phyloP scores from a whole-genome alignment of 1,140 invertebrate species.

The Lordiphosa clarofinis region DNA sequence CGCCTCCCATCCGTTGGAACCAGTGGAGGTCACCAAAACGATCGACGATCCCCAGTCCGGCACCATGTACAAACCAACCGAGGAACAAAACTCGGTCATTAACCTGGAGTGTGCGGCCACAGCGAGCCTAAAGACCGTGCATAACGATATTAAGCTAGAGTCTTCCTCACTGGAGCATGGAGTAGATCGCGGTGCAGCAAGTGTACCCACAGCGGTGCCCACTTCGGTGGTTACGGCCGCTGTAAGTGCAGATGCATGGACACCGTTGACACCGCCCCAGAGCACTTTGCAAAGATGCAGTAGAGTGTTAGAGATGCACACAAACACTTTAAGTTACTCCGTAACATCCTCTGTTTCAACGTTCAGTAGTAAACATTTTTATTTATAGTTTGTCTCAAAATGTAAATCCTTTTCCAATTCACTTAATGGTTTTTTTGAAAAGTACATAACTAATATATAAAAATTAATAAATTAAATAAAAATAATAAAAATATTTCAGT shows the following conservation, averaged over 20 bases:
- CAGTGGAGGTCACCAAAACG: slow-evolving; percentile 68
- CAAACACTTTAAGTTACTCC: slow-evolving; percentile 14
- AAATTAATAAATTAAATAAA: too few species aligned
- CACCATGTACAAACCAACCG: slow-evolving; percentile 58
- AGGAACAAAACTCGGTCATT: slow-evolving; percentile 69
- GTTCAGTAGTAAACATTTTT: too few species aligned
- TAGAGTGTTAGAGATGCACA: slow-evolving; percentile 1
- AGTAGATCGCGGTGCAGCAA: slow-evolving; percentile 30
- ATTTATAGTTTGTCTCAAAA: too few species aligned
- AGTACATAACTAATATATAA: too few species aligned
- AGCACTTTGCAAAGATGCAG: slow-evolving; percentile 30
- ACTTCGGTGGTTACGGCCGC: slow-evolving; percentile 52
- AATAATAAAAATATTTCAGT: too few species aligned
- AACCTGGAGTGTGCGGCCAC: slow-evolving; percentile 65
- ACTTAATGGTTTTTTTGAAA: too few species aligned
- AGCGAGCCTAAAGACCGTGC: slow-evolving; percentile 24
- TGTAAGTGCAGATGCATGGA: slow-evolving; percentile 63
- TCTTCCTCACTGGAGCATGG: slow-evolving; percentile 36
- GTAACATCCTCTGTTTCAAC: too few species aligned
- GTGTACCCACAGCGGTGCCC: slow-evolving; percentile 31
- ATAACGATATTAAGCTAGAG: slow-evolving; percentile 64
- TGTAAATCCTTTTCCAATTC: too few species aligned
- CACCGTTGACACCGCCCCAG: slow-evolving; percentile 75
- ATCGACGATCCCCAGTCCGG: too few species aligned
- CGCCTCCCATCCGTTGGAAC: slow-evolving; percentile 65